Base-by-base conservation (phyloP, 2,888 invertebrate species). In the Ctenicera cuprea region DNA sequence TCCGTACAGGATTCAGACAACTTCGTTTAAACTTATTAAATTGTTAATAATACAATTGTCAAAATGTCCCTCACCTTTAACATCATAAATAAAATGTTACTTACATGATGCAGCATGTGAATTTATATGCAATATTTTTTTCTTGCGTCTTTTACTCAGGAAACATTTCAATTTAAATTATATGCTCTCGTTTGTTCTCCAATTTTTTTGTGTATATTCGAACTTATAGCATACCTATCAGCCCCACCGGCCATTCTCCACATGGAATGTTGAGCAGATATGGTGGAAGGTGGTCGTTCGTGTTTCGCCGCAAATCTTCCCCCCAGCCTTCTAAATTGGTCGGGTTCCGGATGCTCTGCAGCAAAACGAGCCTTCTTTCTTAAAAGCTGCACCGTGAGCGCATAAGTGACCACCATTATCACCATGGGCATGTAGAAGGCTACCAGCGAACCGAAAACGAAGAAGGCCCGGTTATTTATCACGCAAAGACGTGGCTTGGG, bases 361-460 rank as follows among this genome's bases (percentile, higher is more conserved):
- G 93, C 93, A 80, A 94, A 90, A 76, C 92, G 89, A 0, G 95
- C 95, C 82, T 95, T 94, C 76, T 94, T 91, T 80, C 95, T 92
- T 79, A 98, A 89, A 79, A 98, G 88, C 79, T 95, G 94, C 30
- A 97, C 95, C 0, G 98, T 98, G 73, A 97, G 89, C 0, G 95
- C 93, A 85, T 97, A 98, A 0, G 97, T 95, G 71, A 95, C 92
- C 75, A 97, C 94, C 98, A 98, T 98, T 80, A 96, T 95, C 79
- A 96, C 89, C 93, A 98, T 96, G 4, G 98, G 98, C 78, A 98
- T 94, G 89, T 97, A 97, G 88, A 98, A 98, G 38, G 97, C 96
- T 70, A 96, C 93, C 83, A 97, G 88, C 0, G 97, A 97, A 18
- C 97, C 98, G 86, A 96, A 95, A 65, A 97, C 94, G 90, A 95